Base-by-base conservation (phyloP, 1,140 invertebrate genomes). In the Luehdorfia chinensis region DNA sequence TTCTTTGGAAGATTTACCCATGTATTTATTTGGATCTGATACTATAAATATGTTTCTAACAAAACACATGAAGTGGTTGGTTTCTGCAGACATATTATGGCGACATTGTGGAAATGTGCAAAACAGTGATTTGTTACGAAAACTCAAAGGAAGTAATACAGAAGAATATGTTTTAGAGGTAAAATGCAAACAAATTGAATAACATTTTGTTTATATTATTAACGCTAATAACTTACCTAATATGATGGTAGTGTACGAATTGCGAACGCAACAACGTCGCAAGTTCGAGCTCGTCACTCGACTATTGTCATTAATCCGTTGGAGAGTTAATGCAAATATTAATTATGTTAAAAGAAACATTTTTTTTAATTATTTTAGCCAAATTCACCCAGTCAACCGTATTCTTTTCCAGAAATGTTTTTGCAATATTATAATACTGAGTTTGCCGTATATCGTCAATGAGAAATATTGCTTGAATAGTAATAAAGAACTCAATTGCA, bases 381-480 rank as follows among this genome's bases (percentile, higher is more conserved):
- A n/a, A n/a, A n/a, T n/a, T n/a, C n/a, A n/a, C n/a, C n/a, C n/a
- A n/a, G n/a, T n/a, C n/a, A n/a, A n/a, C n/a, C n/a, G n/a, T n/a
- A n/a, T n/a, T n/a, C n/a, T n/a, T n/a, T n/a, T n/a, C 50, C 52
- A 84, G 80, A 53, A 44, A 15, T 75, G 71, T 49, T 78, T 83
- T 30, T 63, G 64, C 9, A 71, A 75, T 33, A 60, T 81, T 1
- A 66, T 81, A 6, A 47, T 52, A 4, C 31, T 83, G 16, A 75
- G 67, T 31, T 47, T 85, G 19, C 78, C 81, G 3, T 71, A 77
- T 43, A 61, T 83, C 11, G 75, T 75, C 1, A 55, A 60, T 3
- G 65, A 75, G 8, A 79, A 84, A 39, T 81, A 81, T 49, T 58
- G 66, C 28, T 25, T 71, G 14, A 44, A 41, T 46, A 49, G 47